These are phyloP conservation scores for Ctenosaura bakeri DNA, from an alignment of 2,797 vertebrate genomes.

Conservation along the genomic window DNA sequence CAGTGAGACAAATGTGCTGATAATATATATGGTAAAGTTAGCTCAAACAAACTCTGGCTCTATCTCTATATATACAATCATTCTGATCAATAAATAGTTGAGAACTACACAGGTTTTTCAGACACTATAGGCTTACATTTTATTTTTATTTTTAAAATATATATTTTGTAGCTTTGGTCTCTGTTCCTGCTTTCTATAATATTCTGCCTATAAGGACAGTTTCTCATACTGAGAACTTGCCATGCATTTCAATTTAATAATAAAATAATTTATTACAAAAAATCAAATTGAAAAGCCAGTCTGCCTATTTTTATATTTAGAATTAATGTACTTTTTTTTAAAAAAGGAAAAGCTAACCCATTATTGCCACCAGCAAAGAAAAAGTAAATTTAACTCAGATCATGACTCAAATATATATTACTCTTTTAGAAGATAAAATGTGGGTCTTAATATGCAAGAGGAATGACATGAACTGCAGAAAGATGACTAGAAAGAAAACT, in stretches of 20 bases:
- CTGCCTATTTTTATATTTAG: slow-evolving; percentile 15
- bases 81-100: background rate
- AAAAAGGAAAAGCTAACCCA: slow-evolving; percentile 26
- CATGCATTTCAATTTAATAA: slow-evolving; percentile 26
- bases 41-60: background rate
- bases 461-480: background rate
- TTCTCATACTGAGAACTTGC: slow-evolving; percentile 22
- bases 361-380: background rate
- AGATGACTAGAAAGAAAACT: background rate
- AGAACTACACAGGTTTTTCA: background rate
- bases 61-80: background rate
- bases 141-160: background rate
- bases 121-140: background rate
- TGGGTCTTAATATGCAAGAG: background rate
- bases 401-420: background rate
- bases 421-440: background rate
- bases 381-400: slow-evolving; percentile 11
- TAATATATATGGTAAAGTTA: slow-evolving; percentile 6
- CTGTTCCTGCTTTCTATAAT: background rate
- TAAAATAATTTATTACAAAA: slow-evolving; percentile 54
- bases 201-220: slow-evolving; percentile 1
- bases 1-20: background rate
- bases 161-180: slow-evolving; percentile 31
- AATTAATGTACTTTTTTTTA: background rate
- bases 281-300: slow-evolving; percentile 33